phyloP scores from a whole-genome alignment of 2,888 invertebrate species.

The Aleiodes leptofemur region DNA sequence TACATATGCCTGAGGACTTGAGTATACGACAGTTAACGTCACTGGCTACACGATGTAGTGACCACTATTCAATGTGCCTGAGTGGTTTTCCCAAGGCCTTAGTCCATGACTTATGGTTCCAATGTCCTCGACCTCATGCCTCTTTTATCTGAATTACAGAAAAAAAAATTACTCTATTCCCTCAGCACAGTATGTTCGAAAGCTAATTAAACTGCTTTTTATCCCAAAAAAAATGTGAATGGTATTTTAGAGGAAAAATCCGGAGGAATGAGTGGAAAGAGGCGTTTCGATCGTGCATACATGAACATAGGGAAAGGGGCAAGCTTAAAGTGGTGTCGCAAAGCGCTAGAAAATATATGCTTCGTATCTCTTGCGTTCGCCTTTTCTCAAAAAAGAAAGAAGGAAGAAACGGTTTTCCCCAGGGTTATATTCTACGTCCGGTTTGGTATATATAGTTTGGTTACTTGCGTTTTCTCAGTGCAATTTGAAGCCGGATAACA shows the following conservation, averaged over 20 bases:
- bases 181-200: no score
- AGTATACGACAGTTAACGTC: slow-evolving; percentile 35
- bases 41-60: slow-evolving; percentile 56
- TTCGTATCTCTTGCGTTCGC: background rate
- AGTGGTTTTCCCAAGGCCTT: slow-evolving; percentile 63
- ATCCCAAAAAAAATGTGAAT: background rate
- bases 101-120: slow-evolving; percentile 58
- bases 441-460: slow-evolving; percentile 17
- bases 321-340: slow-evolving; percentile 46
- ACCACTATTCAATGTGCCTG: slow-evolving; percentile 55
- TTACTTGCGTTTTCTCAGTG: background rate
- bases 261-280: slow-evolving; percentile 24
- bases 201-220: no score
- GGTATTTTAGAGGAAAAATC: slow-evolving; percentile 11
- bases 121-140: slow-evolving; percentile 23
- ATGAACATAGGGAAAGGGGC: slow-evolving; percentile 9
- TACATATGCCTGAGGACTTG: background rate
- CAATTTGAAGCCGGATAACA: slow-evolving; percentile 27
- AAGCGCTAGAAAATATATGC: slow-evolving; percentile 25
- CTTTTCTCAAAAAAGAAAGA: slow-evolving; percentile 1
- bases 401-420: slow-evolving; percentile 9
- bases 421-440: slow-evolving; percentile 10
- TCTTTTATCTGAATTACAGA: background rate
- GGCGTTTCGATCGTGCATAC: slow-evolving; percentile 41
- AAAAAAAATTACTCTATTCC: no score